Base-by-base conservation (phyloP, 1,140 invertebrate genomes). In the Temnothorax curvispinosus region DNA sequence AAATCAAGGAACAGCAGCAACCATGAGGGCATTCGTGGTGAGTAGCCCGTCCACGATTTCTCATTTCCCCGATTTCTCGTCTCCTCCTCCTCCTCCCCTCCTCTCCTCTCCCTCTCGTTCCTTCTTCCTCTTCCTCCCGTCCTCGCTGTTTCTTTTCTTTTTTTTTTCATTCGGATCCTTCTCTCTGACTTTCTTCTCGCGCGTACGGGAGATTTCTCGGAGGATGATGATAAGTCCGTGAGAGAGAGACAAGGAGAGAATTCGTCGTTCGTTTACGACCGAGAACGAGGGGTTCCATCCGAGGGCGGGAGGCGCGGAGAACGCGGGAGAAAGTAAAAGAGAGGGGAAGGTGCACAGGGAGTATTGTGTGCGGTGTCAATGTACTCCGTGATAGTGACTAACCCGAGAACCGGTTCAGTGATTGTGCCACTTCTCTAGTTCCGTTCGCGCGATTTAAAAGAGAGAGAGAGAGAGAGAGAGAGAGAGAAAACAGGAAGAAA, bases 11-110 rank as follows among this genome's bases (percentile, higher is more conserved):
- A 95, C 93, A 93, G 94, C 94, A 95, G 93, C 92, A 95, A 95
- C 93, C 94, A 95, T 95, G 95, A 95, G 95, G 94, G 95, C 94
- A 95, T 95, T 95, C 94, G 93, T 95, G 95, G 95, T 95, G 93
- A 95, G 95, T 95, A 92, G 87, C 88, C 91, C 88, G 90, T 92
- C 91, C 91, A 44, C 54, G 50, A 75, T 74, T 74, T 72, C 71
- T 77, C 44, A 21, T 56, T 60, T 18, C 75, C 52, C n/a, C 69
- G 58, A 54, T 60, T 76, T 76, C 65, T 54, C 52, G 52, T 69
- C 15, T 41, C 41, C 15, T 69, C 32, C 13, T 27, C 60, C 32
- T 35, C 71, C 44, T 67, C 8, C 8, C 56, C 56, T 27, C 27
- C 38, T 35, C 6, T 21, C 38, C 13, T 47, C 64, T 56, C 35